These are phyloP conservation scores for Poecilia velifera DNA, from an alignment of 2,797 vertebrate genomes.

Conservation along the genomic window DNA sequence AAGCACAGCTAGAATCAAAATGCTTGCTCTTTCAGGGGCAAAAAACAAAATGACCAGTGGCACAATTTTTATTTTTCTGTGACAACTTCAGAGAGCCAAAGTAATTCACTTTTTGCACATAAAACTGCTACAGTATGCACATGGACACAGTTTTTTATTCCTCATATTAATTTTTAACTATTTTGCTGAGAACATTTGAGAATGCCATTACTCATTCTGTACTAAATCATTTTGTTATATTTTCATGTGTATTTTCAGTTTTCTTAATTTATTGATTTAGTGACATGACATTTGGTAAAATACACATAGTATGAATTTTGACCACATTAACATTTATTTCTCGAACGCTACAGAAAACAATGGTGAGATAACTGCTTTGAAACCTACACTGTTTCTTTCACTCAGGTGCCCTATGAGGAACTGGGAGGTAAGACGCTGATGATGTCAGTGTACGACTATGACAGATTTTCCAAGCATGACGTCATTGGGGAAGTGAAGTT, in stretches of 20 bases:
- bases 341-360: neutral
- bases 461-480: constrained; percentile 98
- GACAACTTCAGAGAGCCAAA: neutral
- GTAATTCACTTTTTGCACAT: neutral
- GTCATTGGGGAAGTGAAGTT: constrained; percentile 96
- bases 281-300: neutral
- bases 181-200: neutral
- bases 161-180: neutral
- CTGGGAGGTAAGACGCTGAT: constrained; percentile 93
- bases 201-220: neutral
- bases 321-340: neutral
- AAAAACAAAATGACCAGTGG: neutral
- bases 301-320: neutral
- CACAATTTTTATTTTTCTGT: neutral
- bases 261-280: neutral
- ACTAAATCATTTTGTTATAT: neutral
- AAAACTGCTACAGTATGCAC: neutral
- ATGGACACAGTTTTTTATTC: no score
- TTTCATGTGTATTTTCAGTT: neutral
- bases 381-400: constrained; percentile 2
- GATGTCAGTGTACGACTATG: constrained; percentile 98
- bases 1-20: neutral
- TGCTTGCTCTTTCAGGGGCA: neutral
- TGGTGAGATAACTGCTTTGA: neutral
- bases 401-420: constrained; percentile 94